Base-by-base conservation (phyloP, 2,113 vertebrate species). In the Dipodomys stephensi region DNA sequence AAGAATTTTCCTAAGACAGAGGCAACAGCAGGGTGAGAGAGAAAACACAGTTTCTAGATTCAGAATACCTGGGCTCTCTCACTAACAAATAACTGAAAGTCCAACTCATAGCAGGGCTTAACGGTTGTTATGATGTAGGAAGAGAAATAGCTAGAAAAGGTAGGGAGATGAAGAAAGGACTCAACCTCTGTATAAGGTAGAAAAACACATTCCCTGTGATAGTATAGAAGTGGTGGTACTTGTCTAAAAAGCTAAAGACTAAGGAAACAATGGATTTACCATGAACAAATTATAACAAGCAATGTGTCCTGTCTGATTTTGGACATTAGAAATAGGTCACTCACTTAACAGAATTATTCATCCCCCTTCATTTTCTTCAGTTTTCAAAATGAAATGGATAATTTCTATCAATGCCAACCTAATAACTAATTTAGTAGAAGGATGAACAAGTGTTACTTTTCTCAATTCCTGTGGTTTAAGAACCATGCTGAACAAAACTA, bases 61-160 rank as follows among this genome's bases (percentile, higher is more conserved):
- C 30, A 30, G 12, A 72, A 9, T 68, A 22, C 7, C 46, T 65
- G 11, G 15, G 2, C 7, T 86, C 28, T 49, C 57, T 35, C 35
- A 35, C 35, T 77, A 64, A 28, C 16, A 81, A 4, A 2, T 87
- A 22, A 90, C n/a, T 7, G 28, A 32, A 78, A 2, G 4, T 10
- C 19, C 27, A 44, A 30, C 2, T 44, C 22, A 53, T 5, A 69
- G 4, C 2, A 62, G 7, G 6, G 15, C 20, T 69, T 67, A n/a
- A 57, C 9, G 64, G 19, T 19, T 73, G 44, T 35, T 4, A 32
- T 67, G 20, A 28, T 39, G 27, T 2, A 16, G 83, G 22, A 72
- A 69, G 0, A 11, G 4, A 2, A 23, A 7, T 1, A 11, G 2
- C 39, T 44, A 60, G n/a, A 62, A 0, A 23, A 65, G 15, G 12